Base-by-base conservation (phyloP, 2,797 vertebrate species). In the Gorsachius magnificus region DNA sequence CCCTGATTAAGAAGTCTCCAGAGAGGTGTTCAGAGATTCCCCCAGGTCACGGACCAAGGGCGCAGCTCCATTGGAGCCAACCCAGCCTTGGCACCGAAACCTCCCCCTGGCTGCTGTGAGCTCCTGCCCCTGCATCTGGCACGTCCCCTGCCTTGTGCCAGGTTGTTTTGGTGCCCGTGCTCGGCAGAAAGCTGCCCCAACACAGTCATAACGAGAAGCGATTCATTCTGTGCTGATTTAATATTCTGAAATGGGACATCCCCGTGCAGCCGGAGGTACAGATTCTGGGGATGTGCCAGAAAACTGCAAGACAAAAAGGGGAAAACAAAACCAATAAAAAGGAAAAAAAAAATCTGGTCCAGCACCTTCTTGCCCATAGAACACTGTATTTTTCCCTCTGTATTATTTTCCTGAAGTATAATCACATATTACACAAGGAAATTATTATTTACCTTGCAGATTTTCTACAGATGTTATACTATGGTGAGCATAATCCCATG, bases 1-100 rank as follows among this genome's bases (percentile, higher is more conserved):
- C 19, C 38, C 38, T 36, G 64, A 46, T 43, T 65, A 56, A 50
- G 29, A 64, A 46, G 31, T 85, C 76, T 71, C 45, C 22, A n/a
- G 64, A 71, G 85, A 54, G 35, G 10, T 4, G 18, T 41, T 87
- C 65, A 51, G 50, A 75, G 13, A 25, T 26, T 58, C 3, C 6
- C 5, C 8, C 2, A 5, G 16, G 21, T 70, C 28, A 17, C 0
- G 0, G 48, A 36, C 13, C 4, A 2, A 56, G 35, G 33, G 35
- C 13, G 8, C 25, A 66, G 6, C 16, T 86, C 33, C 38, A 51
- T 7, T 1, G 0, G 10, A 63, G 4, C 12, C 57, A 75, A 41
- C 9, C 10, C 16, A 33, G 4, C 16, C 53, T 14, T 1, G 0
- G 29, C 4, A 5, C n/a, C 11, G 6, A 22, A 80, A 36, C 29